Base-by-base conservation (phyloP, 37 sponge, comb jelly and placozoan genomes). In the Haliclona indistincta region DNA sequence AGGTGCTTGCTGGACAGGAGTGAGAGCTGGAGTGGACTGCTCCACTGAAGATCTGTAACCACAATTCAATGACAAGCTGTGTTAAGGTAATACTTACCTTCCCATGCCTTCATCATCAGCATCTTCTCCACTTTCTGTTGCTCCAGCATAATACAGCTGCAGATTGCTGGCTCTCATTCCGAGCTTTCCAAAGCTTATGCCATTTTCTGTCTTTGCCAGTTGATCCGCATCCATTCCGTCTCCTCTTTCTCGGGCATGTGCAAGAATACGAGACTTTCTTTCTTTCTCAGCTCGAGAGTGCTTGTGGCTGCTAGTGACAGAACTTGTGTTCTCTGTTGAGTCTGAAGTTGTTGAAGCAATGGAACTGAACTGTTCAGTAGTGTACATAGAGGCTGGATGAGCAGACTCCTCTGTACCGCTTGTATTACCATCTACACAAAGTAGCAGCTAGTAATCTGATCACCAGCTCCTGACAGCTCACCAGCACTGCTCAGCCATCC, bases 111-210 rank as follows among this genome's bases (percentile, higher is more conserved):
- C 70, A 61, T 79, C 80, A 43, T 26, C 78, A 17, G 39, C 79
- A 49, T 67, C 67, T 40, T 66, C 67, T 22, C 43, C 41, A 25
- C 43, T 33, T 17, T 56, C 44, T n/a, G n/a, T n/a, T n/a, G n/a
- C n/a, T 4, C 52, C 42, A 4, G 63, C 63, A 35, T 56, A 68
- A 4, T 56, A 22, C 1, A 74, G 37, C 42, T 71, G 65, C 25
- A 86, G 41, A 22, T 66, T 67, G 23, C 76, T 74, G n/a, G 86
- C 73, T 28, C 63, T 29, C 68, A 86, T 32, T 19, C 79, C 78
- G 13, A 86, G 67, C 63, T 79, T 67, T 20, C 39, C 71, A 63
- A 85, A 71, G 34, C 64, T 84, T 4, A 80, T 45, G 6, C 43
- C 56, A 13, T 39, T 34, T 3, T 22, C 51, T n/a, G n/a, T 36